Percentiles rank a stretch among this genome's conserved stretches.
Conservation (phyloP, 2,797 vertebrate species). For the Characodon lateralis region DNA sequence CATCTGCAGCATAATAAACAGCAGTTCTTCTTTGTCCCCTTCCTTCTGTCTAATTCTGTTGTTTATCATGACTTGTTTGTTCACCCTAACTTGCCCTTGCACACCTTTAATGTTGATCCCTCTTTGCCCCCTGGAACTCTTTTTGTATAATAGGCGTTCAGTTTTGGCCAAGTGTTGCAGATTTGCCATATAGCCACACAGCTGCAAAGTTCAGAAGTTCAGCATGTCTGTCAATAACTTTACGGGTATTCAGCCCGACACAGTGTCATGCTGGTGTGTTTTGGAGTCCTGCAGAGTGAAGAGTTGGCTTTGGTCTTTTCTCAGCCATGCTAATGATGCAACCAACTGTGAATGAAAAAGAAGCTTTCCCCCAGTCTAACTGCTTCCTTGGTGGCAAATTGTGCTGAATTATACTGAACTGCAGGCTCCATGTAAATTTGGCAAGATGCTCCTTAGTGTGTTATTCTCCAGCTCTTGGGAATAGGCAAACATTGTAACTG, state of each 20-base stretch:
- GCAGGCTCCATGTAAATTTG: constrained; percentile 2
- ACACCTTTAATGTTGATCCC: neutral
- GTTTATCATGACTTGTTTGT: neutral
- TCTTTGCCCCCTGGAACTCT: neutral
- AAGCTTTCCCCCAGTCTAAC: constrained; percentile 6
- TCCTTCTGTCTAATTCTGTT: neutral
- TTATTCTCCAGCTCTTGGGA: neutral
- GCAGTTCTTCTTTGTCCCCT: constrained; percentile 1
- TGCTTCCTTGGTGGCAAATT: constrained; percentile 18
- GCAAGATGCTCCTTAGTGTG: neutral
- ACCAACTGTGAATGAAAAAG: constrained; percentile 32
- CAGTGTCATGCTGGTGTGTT: constrained; percentile 19
- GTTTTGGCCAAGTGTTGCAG: neutral
- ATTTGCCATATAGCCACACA: neutral
- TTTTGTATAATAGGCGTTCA: neutral
- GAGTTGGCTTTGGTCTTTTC: constrained; percentile 39
- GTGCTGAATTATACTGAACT: constrained; percentile 17
- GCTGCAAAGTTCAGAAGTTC: neutral
- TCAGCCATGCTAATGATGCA: constrained; percentile 45
- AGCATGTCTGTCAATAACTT: neutral
- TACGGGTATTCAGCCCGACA: neutral
- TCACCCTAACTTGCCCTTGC: neutral
- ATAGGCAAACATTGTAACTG: neutral
- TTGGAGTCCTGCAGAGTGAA: constrained; percentile 32
- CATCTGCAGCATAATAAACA: constrained; percentile 4